A percentile compares a stretch with the other conserved stretches of the same genome.
Evolutionary conservation across 2,113 vertebrate species (phyloP).

Genomic region (Equus przewalskii): DNA sequence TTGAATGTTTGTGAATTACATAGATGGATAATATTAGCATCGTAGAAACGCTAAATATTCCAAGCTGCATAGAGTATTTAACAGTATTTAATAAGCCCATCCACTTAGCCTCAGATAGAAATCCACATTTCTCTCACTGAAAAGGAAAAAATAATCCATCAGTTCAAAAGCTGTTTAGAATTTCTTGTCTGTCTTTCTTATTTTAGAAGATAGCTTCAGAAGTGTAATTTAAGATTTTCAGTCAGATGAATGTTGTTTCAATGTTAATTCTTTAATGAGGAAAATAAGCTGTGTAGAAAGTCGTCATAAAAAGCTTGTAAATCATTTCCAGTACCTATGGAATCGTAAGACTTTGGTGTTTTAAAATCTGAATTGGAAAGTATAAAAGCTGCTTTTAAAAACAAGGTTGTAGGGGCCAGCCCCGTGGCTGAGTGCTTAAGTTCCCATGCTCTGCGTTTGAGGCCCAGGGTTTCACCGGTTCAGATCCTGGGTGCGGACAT

Average conservation of each 20-base stretch:
- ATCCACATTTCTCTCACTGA: background rate
- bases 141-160: background rate
- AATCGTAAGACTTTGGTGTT: background rate
- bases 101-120: background rate
- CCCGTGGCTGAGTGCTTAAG: too few relatives aligned
- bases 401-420: background rate
- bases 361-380: conserved; percentile 33
- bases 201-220: background rate
- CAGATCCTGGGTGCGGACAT: too few relatives aligned
- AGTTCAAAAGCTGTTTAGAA: conserved; percentile 22
- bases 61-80: background rate
- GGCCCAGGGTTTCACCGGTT: too few relatives aligned
- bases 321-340: background rate
- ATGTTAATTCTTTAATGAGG: background rate
- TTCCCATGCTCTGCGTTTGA: too few relatives aligned
- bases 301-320: background rate
- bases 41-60: background rate
- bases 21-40: background rate
- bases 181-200: background rate
- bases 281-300: conserved; percentile 14
- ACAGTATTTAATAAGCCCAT: background rate
- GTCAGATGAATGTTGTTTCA: background rate
- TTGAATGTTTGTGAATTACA: background rate
- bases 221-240: background rate
- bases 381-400: conserved; percentile 2